phyloP scores from a whole-genome alignment of 2,797 vertebrate species.

The Halcyon smyrnensis region DNA sequence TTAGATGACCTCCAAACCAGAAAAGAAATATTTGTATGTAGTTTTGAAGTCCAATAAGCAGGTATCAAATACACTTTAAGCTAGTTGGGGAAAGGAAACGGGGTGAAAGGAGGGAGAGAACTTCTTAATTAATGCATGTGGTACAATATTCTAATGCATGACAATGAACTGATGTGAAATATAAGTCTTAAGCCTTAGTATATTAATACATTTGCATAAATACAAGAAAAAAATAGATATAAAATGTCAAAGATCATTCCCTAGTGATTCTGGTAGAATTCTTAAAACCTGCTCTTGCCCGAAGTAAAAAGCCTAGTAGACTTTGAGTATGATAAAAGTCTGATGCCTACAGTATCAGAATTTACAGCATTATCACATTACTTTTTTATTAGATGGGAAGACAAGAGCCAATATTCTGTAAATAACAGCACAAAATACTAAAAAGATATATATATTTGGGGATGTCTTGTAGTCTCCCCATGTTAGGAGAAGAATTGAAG shows the following conservation, averaged over 20 bases:
- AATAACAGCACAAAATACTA: neutral
- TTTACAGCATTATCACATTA: neutral
- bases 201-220: neutral
- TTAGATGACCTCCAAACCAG: neutral
- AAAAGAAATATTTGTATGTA: neutral
- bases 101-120: neutral
- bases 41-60: neutral
- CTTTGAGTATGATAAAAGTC: neutral
- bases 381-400: neutral
- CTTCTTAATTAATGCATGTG: neutral
- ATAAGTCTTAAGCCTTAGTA: neutral
- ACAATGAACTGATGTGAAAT: neutral
- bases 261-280: neutral
- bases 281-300: neutral
- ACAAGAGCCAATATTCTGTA: neutral
- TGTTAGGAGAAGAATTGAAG: neutral
- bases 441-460: neutral
- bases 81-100: rapidly evolving
- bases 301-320: neutral
- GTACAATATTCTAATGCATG: neutral
- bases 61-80: neutral
- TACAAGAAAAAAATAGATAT: neutral
- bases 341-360: neutral
- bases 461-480: neutral
- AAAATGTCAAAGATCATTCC: neutral